phyloP scores from a whole-genome alignment of 2,113 vertebrate genomes.

The Martes martes region DNA sequence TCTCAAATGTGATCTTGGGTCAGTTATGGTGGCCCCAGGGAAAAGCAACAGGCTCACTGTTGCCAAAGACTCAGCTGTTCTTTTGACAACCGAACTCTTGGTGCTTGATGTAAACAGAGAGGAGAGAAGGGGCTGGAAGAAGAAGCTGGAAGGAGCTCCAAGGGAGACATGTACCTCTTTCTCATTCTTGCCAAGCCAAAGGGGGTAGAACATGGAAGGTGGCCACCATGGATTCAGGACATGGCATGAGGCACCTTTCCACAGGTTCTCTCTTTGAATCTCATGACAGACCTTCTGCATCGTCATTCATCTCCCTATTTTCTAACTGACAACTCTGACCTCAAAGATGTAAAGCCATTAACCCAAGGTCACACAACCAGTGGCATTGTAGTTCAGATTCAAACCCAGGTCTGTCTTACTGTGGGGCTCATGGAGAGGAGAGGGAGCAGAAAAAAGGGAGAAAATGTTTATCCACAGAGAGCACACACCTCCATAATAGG shows the following conservation, averaged over 20 bases:
- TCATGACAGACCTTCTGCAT: not conserved
- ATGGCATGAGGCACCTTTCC: not conserved
- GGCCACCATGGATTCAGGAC: accelerated
- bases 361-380: not conserved
- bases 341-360: not conserved
- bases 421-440: not conserved
- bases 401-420: not conserved
- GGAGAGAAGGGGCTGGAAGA: not conserved
- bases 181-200: not conserved
- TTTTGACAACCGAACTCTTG: not conserved
- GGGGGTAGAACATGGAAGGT: not conserved
- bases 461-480: accelerated
- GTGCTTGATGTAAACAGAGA: not conserved
- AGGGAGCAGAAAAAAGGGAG: not conserved
- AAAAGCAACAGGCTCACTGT: not conserved
- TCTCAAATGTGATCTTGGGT: not conserved
- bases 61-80: not conserved
- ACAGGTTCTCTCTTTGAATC: not conserved
- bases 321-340: not conserved
- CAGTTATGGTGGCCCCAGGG: not conserved
- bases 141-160: not conserved
- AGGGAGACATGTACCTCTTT: not conserved
- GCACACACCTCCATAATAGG: not conserved
- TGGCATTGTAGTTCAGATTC: not conserved
- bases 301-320: not conserved